Conservation (phyloP, 2,888 invertebrate species). For the Macrophya annulata region DNA sequence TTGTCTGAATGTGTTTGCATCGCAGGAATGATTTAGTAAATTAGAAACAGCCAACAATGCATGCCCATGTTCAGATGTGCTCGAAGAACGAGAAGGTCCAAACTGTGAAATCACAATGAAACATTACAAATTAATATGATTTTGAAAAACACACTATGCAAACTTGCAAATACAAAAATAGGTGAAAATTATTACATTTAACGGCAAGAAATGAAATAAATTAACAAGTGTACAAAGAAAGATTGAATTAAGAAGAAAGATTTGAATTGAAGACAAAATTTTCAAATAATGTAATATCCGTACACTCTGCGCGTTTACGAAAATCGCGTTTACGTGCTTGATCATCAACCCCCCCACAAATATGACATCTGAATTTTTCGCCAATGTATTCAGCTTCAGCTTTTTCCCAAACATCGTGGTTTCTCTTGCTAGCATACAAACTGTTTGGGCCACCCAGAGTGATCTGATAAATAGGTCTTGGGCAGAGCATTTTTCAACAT, state of each 20-base stretch:
- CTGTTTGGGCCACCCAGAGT: slow-evolving; percentile 84
- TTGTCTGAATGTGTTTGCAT: slow-evolving; percentile 89
- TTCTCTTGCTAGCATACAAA: slow-evolving; percentile 83
- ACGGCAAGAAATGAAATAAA: not conserved
- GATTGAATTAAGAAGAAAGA: not conserved
- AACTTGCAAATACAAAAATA: too few species aligned
- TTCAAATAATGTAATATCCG: slow-evolving; percentile 35
- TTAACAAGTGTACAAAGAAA: not conserved
- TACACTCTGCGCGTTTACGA: slow-evolving; percentile 89
- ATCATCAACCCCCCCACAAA: slow-evolving; percentile 85
- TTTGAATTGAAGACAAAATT: too few species aligned
- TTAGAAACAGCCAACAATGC: slow-evolving; percentile 90
- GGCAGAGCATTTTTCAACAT: slow-evolving; percentile 84
- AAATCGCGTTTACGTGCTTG: slow-evolving; percentile 89
- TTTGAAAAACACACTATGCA: slow-evolving; percentile 12
- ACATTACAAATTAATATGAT: not conserved
- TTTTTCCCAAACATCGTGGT: slow-evolving; percentile 82
- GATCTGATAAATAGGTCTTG: slow-evolving; percentile 88
- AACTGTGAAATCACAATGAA: not conserved
- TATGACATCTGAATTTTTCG: slow-evolving; percentile 74
- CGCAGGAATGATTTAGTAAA: slow-evolving; percentile 93
- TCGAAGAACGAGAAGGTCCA: slow-evolving; percentile 61
- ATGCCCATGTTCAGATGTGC: slow-evolving; percentile 82
- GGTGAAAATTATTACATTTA: not conserved
- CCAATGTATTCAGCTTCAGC: slow-evolving; percentile 70